phyloP scores from a whole-genome alignment of 2,113 vertebrate species.

The Lethenteron reissneri region DNA sequence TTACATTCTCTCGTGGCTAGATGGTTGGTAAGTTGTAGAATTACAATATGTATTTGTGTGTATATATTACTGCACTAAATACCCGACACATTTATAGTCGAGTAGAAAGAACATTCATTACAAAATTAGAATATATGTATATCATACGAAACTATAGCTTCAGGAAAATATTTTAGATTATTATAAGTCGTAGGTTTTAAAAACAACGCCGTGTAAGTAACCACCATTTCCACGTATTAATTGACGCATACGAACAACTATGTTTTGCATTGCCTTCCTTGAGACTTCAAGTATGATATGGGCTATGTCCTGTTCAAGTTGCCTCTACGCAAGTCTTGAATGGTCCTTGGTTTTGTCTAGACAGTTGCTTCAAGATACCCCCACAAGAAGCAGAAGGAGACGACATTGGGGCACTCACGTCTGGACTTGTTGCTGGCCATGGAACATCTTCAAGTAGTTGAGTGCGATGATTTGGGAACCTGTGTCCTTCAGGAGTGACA shows the following conservation, averaged over 20 bases:
- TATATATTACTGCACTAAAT: background rate
- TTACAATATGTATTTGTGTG: too few relatives aligned
- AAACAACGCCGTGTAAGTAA: background rate
- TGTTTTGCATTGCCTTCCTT: background rate
- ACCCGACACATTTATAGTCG: background rate
- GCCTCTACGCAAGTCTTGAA: background rate
- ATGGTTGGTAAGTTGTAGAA: too few relatives aligned
- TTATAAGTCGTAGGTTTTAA: background rate
- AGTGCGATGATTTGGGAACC: constrained; percentile 1
- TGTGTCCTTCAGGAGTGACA: constrained; percentile 3
- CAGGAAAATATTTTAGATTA: background rate
- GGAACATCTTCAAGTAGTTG: background rate
- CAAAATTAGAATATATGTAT: background rate
- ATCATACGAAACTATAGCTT: background rate
- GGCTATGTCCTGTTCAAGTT: constrained; percentile 1
- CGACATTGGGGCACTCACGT: background rate
- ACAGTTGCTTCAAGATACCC: background rate
- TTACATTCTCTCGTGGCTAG: too few relatives aligned
- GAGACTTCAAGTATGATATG: background rate
- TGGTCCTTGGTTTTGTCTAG: background rate
- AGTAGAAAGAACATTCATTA: background rate
- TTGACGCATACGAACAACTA: background rate
- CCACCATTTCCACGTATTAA: background rate
- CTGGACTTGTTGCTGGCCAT: background rate
- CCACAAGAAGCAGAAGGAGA: background rate